phyloP scores from a whole-genome alignment of 2,113 vertebrate species.

The Hyperoodon ampullatus region DNA sequence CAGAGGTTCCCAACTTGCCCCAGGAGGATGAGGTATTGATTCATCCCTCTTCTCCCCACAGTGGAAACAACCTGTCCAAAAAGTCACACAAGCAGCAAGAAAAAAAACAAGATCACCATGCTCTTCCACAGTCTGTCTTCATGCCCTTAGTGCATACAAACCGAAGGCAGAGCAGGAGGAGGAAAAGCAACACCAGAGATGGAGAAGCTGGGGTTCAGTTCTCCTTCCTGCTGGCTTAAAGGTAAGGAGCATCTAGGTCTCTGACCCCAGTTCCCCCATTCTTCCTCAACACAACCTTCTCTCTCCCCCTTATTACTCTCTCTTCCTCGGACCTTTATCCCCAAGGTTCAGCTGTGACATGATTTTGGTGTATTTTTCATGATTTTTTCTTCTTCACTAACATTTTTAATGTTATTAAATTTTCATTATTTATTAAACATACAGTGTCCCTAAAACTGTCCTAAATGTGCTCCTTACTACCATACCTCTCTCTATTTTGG shows the following conservation, averaged over 20 bases:
- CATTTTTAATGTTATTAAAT: not conserved
- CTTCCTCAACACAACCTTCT: not conserved
- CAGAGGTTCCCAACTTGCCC: not conserved
- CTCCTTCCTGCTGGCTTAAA: not conserved
- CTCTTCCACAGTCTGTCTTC: not conserved
- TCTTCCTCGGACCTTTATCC: not conserved
- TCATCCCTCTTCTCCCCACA: not conserved
- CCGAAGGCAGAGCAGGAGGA: not conserved
- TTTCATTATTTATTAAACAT: constrained; percentile 25
- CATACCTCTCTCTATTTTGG: not conserved
- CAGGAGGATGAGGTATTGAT: not conserved
- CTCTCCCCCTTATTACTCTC: not conserved
- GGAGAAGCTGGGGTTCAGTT: not conserved
- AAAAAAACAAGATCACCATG: not conserved
- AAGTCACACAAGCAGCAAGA: not conserved
- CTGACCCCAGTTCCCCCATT: not conserved
- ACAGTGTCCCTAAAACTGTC: not conserved
- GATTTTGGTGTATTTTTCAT: not conserved
- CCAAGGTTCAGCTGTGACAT: not conserved
- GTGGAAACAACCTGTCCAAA: not conserved
- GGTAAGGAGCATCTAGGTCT: not conserved
- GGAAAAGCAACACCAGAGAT: not conserved
- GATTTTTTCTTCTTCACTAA: not conserved
- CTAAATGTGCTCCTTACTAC: not conserved
- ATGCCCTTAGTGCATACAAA: not conserved